These are phyloP conservation scores for Cerastis leucographa DNA, from an alignment of 2,888 invertebrate species.

Conservation along the genomic window DNA sequence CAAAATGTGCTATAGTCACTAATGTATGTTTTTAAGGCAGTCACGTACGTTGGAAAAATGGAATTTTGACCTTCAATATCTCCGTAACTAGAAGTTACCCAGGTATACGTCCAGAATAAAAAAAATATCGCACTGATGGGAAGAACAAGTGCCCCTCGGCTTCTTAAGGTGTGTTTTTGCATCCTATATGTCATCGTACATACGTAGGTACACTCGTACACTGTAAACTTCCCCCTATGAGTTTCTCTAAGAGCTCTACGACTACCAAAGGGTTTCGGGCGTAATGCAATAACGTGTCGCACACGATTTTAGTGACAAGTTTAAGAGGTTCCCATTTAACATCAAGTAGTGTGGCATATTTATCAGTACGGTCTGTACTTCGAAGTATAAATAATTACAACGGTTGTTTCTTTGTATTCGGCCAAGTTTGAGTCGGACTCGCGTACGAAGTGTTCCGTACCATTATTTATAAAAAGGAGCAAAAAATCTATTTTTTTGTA, in stretches of 20 bases:
- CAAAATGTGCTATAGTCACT: no score
- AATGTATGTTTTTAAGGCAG: no score
- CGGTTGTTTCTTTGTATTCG: not conserved
- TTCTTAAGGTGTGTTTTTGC: not conserved
- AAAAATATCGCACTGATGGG: not conserved
- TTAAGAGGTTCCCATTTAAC: not conserved
- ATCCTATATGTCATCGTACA: not conserved
- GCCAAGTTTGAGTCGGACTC: no score
- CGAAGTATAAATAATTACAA: not conserved
- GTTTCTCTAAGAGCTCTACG: not conserved
- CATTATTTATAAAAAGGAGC: no score
- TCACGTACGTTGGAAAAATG: no score
- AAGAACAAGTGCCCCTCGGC: not conserved
- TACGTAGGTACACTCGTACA: not conserved
- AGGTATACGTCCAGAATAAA: not conserved
- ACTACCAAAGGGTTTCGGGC: not conserved
- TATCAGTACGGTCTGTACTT: no score
- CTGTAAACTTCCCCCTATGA: not conserved
- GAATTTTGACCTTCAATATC: not conserved
- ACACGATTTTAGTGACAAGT: slow-evolving; percentile 10
- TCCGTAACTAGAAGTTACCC: not conserved
- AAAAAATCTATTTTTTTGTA: no score
- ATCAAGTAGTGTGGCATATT: not conserved
- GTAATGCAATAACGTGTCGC: slow-evolving; percentile 23
- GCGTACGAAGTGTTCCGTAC: no score